Conservation (phyloP, 2,797 vertebrate species). For the Scyliorhinus canicula region DNA sequence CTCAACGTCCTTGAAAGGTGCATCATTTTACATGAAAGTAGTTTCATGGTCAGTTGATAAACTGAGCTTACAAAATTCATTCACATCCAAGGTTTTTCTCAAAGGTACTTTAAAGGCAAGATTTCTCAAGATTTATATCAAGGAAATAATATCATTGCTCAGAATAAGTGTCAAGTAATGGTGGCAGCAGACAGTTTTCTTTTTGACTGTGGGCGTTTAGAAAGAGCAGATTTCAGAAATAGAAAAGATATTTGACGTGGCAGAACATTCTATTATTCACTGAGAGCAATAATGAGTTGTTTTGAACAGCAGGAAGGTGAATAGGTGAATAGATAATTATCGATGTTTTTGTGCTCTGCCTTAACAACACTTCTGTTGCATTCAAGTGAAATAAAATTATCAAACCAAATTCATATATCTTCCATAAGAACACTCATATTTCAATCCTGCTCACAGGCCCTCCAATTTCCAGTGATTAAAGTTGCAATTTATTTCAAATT, state of each 20-base stretch:
- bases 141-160: neutral
- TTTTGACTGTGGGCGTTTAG: neutral
- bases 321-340: neutral
- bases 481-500: conserved; percentile 15
- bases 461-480: neutral
- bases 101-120: neutral
- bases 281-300: neutral
- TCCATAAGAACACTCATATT: neutral
- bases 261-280: neutral
- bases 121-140: neutral
- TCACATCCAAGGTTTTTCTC: neutral
- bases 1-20: neutral
- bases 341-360: neutral
- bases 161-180: neutral
- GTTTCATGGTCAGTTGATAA: neutral
- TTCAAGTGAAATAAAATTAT: conserved; percentile 2
- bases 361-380: neutral
- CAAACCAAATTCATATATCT: neutral
- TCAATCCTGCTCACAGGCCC: neutral
- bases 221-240: neutral
- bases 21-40: neutral
- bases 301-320: neutral
- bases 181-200: neutral
- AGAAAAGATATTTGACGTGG: neutral
- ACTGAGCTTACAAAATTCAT: neutral